A percentile compares a stretch with the other conserved stretches of the same genome.
phyloP scores from a whole-genome alignment of 2,113 vertebrate genomes.

The Struthidea cinerea region DNA sequence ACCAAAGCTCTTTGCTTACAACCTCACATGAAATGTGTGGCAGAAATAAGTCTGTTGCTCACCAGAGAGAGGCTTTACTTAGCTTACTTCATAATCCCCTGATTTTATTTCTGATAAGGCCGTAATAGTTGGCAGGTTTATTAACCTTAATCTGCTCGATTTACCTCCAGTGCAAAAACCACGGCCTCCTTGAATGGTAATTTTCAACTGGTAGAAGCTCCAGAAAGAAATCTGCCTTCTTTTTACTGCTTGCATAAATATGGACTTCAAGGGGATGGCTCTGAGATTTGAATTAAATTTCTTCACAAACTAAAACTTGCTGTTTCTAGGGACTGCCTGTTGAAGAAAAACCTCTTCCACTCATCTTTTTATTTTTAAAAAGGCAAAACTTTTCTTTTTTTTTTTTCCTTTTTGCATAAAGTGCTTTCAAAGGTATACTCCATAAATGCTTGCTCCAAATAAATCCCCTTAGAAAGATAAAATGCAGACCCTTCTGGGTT shows the following conservation, averaged over 20 bases:
- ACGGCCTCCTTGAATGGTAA: neutral
- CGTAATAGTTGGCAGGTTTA: neutral
- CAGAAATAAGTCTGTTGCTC: neutral
- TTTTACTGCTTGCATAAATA: neutral
- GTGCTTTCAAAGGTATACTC: neutral
- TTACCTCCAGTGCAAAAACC: neutral
- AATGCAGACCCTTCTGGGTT: neutral
- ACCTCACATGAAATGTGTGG: neutral
- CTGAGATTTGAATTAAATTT: neutral
- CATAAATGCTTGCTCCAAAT: neutral
- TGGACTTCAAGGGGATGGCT: neutral
- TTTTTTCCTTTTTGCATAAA: neutral
- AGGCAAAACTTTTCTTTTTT: neutral
- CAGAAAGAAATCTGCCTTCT: neutral
- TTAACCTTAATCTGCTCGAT: neutral
- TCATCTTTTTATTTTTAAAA: neutral
- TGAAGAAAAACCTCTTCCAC: neutral
- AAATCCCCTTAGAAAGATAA: constrained; percentile 12
- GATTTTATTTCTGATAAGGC: neutral
- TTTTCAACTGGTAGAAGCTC: neutral
- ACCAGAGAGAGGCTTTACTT: neutral
- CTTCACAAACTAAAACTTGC: neutral
- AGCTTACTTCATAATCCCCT: neutral
- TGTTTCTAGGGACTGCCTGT: neutral
- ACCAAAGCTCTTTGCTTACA: neutral